Conservation (phyloP, 2,888 invertebrate genomes). For the Xylophagus ater region DNA sequence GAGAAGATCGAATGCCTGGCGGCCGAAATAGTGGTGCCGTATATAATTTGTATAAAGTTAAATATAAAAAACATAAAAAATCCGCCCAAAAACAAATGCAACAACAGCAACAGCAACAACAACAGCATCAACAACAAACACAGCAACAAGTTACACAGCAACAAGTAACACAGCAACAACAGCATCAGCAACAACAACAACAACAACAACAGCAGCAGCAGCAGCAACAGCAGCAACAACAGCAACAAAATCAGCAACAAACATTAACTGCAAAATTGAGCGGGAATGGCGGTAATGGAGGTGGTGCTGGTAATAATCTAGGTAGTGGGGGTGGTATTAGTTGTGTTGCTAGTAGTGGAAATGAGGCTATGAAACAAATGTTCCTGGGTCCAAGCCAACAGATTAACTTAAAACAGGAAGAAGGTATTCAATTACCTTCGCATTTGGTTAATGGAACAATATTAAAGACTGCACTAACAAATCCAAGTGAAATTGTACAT, state of each 20-base stretch:
- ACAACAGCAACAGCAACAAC: constrained; percentile 40
- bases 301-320: no score
- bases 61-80: constrained; percentile 96
- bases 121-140: constrained; percentile 37
- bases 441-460: constrained; percentile 86
- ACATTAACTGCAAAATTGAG: constrained; percentile 26
- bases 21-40: constrained; percentile 97
- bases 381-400: constrained; percentile 37
- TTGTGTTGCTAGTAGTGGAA: constrained; percentile 9
- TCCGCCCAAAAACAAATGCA: constrained; percentile 48
- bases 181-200: constrained; percentile 23
- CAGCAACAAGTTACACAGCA: constrained; percentile 35
- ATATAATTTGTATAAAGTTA: constrained; percentile 97
- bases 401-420: constrained; percentile 32
- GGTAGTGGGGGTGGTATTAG: constrained; percentile 1
- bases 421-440: constrained; percentile 43
- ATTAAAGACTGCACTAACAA: constrained; percentile 86
- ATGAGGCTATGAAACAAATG: constrained; percentile 22
- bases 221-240: constrained; percentile 29
- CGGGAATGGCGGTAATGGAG: no score
- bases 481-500: constrained; percentile 86
- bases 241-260: constrained; percentile 32
- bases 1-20: constrained; percentile 99
- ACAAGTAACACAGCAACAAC: constrained; percentile 20
- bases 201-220: constrained; percentile 28